Percentiles rank a stretch among this genome's conserved stretches.
Evolutionary conservation across 2,113 vertebrate genomes (phyloP).

Genomic region (Hippocampus guttulatus): DNA sequence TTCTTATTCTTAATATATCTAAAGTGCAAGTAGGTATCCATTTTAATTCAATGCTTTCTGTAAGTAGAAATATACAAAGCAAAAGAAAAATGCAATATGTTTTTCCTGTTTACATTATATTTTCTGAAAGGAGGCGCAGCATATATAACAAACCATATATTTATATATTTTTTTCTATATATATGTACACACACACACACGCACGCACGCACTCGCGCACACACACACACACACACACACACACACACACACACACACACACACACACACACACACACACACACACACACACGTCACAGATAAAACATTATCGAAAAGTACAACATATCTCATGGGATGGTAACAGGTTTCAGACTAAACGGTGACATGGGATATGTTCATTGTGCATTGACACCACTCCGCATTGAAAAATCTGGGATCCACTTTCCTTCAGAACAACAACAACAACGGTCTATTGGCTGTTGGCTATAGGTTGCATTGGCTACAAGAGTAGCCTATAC

Average conservation of each 20-base stretch:
- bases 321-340: slow-evolving; percentile 74
- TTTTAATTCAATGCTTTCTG: slow-evolving; percentile 80
- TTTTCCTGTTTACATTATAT: slow-evolving; percentile 70
- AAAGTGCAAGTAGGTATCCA: slow-evolving; percentile 81
- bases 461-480: too few species aligned
- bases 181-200: slow-evolving; percentile 45
- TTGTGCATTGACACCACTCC: slow-evolving; percentile 68
- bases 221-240: slow-evolving; percentile 18
- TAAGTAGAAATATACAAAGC: slow-evolving; percentile 80
- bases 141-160: slow-evolving; percentile 76
- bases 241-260: slow-evolving; percentile 41
- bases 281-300: slow-evolving; percentile 61
- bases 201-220: slow-evolving; percentile 16
- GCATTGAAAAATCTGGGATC: slow-evolving; percentile 49
- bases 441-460: slow-evolving; percentile 21
- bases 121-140: slow-evolving; percentile 76
- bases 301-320: slow-evolving; percentile 76
- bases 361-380: slow-evolving; percentile 72
- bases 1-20: slow-evolving; percentile 76
- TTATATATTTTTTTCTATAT: slow-evolving; percentile 29
- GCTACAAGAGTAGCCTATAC: slow-evolving; percentile 55
- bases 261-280: slow-evolving; percentile 6
- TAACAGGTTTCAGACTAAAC: slow-evolving; percentile 67
- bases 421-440: slow-evolving; percentile 43
- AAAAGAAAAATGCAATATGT: slow-evolving; percentile 76